Evolutionary conservation across 2,113 vertebrate species (phyloP).

Genomic region (Ranitomeya imitator): DNA sequence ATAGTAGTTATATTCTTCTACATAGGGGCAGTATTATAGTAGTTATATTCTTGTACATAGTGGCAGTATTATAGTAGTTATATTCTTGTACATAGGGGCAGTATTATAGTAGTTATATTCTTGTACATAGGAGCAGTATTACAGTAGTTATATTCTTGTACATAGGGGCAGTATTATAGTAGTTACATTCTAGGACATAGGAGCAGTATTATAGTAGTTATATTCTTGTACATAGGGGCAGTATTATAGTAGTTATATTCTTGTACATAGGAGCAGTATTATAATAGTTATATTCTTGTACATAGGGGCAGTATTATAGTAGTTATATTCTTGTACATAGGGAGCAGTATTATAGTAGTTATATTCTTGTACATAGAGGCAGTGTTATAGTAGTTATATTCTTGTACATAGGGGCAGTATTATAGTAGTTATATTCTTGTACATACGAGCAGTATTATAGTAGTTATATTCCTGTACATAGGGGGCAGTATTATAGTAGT

Average conservation of each 20-base stretch:
- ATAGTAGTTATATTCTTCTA: slow-evolving; percentile 2
- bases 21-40: not conserved
- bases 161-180: not conserved
- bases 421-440: slow-evolving; percentile 6
- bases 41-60: not conserved
- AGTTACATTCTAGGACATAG: not conserved
- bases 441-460: not conserved
- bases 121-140: not conserved
- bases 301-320: too few relatives aligned
- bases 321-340: too few relatives aligned
- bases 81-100: not conserved
- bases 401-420: not conserved
- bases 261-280: too few relatives aligned
- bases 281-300: too few relatives aligned
- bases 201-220: not conserved
- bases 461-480: not conserved
- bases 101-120: not conserved
- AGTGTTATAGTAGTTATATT: not conserved
- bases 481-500: too few relatives aligned
- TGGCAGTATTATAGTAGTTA: not conserved
- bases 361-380: too few relatives aligned
- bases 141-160: not conserved
- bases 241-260: too few relatives aligned
- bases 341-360: too few relatives aligned
- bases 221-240: not conserved